Conservation (phyloP, 2,113 vertebrate genomes). For the Myrmecophaga tridactyla region DNA sequence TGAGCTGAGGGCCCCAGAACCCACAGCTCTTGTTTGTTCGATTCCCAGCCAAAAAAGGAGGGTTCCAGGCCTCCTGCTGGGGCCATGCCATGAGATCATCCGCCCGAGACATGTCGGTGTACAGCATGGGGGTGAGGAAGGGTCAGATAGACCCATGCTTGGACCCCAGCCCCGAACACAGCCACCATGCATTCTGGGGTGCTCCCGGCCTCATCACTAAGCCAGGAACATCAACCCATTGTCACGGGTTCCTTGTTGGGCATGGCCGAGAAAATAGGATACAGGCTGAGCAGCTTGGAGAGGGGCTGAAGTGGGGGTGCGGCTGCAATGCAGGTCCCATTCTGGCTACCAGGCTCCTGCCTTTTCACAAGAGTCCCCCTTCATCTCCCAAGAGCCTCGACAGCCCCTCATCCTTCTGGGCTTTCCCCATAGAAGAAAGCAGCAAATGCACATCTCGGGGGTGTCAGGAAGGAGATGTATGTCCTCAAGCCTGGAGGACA, state of each 20-base stretch:
- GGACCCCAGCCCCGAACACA: neutral
- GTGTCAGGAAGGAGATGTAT: neutral
- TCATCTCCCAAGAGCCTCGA: neutral
- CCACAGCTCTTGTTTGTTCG: neutral
- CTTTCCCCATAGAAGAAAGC: neutral
- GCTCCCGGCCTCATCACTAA: neutral
- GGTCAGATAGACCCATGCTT: neutral
- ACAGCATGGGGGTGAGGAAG: no score
- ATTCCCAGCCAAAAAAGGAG: neutral
- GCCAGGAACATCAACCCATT: neutral
- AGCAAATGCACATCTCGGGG: neutral
- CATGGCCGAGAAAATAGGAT: fast-evolving
- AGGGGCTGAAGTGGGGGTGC: fast-evolving
- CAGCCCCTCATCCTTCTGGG: neutral
- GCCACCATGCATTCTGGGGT: neutral
- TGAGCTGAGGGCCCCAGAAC: no score
- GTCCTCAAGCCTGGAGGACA: neutral
- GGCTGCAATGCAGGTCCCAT: fast-evolving
- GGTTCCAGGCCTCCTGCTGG: neutral
- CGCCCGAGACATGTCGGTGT: no score
- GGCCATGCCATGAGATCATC: no score
- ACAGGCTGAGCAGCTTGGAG: neutral
- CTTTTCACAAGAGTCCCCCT: neutral
- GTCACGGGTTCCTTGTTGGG: fast-evolving
- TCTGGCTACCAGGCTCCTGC: neutral